phyloP scores from a whole-genome alignment of 1,140 invertebrate genomes.

The Papilio helenus region DNA sequence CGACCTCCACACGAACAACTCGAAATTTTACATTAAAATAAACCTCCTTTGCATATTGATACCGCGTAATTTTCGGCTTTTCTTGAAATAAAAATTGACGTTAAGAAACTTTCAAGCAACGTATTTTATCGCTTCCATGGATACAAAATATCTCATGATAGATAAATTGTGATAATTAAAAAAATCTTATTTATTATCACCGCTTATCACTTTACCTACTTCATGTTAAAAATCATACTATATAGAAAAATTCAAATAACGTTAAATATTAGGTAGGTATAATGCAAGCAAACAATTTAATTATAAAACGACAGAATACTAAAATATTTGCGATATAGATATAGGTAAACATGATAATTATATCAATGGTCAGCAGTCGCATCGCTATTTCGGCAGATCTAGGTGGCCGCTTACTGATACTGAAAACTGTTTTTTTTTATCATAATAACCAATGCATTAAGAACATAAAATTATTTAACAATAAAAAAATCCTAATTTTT shows the following conservation, averaged over 20 bases:
- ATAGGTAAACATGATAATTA: too few species aligned
- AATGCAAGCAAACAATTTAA: not conserved
- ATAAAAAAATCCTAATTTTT: too few species aligned
- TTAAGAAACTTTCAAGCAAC: not conserved
- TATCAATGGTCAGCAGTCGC: too few species aligned
- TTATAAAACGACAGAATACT: not conserved
- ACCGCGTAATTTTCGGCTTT: constrained; percentile 3
- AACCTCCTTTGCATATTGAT: constrained; percentile 65
- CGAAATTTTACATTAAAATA: constrained; percentile 49
- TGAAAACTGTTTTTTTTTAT: too few species aligned
- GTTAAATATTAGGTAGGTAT: not conserved
- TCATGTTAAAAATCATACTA: not conserved
- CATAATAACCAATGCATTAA: too few species aligned
- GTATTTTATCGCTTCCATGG: not conserved
- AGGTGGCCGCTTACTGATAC: too few species aligned
- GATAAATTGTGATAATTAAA: too few species aligned
- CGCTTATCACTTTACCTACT: not conserved
- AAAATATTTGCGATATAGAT: too few species aligned
- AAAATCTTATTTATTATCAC: not conserved
- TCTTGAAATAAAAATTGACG: not conserved
- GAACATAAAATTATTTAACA: too few species aligned
- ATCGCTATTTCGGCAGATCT: too few species aligned
- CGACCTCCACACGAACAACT: constrained; percentile 57
- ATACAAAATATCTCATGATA: too few species aligned
- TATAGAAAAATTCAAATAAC: not conserved